These are phyloP conservation scores for Clarias macrocephalus DNA, from an alignment of 2,113 vertebrate species.

Conservation along the genomic window DNA sequence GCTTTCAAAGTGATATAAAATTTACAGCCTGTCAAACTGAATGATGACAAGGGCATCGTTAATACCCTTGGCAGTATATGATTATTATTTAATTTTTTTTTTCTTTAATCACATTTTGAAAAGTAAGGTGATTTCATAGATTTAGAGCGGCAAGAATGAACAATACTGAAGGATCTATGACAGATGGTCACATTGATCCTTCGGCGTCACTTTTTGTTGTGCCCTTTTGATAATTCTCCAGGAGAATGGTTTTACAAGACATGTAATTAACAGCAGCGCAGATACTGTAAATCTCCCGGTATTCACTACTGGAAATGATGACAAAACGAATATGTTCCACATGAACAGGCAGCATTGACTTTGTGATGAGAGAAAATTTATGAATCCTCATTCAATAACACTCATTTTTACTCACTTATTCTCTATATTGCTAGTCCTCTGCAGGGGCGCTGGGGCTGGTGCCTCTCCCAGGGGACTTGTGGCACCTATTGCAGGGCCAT, in stretches of 20 bases:
- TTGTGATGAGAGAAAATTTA: slow-evolving; percentile 28
- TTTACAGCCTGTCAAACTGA: neutral
- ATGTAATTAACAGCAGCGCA: slow-evolving; percentile 27
- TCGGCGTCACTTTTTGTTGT: slow-evolving; percentile 25
- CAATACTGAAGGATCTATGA: slow-evolving; percentile 2
- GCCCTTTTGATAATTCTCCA: slow-evolving; percentile 32
- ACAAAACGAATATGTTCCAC: slow-evolving; percentile 31
- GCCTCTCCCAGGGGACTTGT: too few species aligned
- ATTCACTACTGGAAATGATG: neutral
- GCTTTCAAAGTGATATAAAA: neutral
- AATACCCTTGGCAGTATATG: neutral
- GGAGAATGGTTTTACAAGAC: slow-evolving; percentile 33
- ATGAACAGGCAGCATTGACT: neutral
- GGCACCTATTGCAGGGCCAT: too few species aligned
- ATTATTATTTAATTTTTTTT: neutral
- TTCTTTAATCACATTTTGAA: neutral
- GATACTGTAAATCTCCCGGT: slow-evolving; percentile 10
- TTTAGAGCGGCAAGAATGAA: neutral
- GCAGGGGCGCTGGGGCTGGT: too few species aligned
- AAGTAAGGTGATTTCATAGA: slow-evolving; percentile 5
- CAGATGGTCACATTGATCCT: slow-evolving; percentile 2
- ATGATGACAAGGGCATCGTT: neutral
- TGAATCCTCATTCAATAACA: slow-evolving; percentile 18
- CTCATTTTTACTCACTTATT: neutral
- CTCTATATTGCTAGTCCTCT: too few species aligned